Conservation (phyloP, 2,888 invertebrate genomes). For the Campopleginae sp. region DNA sequence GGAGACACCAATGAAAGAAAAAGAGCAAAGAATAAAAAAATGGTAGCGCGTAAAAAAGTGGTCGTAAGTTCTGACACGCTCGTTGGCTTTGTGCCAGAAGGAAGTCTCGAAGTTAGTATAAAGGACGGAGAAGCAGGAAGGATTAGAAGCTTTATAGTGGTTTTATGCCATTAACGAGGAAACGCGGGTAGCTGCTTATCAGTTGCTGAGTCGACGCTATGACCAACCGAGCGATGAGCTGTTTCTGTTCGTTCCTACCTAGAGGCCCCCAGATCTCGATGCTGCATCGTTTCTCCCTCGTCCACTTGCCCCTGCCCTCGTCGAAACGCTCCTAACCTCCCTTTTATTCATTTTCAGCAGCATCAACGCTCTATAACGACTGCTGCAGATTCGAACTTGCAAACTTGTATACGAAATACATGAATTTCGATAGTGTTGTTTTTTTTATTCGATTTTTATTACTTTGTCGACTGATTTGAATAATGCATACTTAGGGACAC, state of each 20-base stretch:
- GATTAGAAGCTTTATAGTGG: constrained; percentile 46
- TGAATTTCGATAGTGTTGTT: not conserved
- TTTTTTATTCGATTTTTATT: not conserved
- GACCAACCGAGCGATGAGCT: constrained; percentile 76
- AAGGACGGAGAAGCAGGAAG: not conserved
- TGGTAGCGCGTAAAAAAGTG: constrained; percentile 41
- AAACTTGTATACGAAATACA: not conserved
- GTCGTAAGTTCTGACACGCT: constrained; percentile 65
- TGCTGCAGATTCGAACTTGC: not conserved
- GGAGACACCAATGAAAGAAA: not conserved
- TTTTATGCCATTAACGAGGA: constrained; percentile 74
- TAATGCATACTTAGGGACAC: not conserved
- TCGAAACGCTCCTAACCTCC: constrained; percentile 72
- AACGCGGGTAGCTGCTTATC: constrained; percentile 76
- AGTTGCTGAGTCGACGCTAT: constrained; percentile 80
- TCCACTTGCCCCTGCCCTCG: not conserved
- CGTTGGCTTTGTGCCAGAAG: constrained; percentile 78
- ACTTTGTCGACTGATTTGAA: not conserved
- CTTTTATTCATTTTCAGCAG: constrained; percentile 66
- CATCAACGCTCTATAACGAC: constrained; percentile 72
- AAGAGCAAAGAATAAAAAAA: constrained; percentile 58
- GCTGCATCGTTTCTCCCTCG: not conserved
- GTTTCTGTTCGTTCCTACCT: constrained; percentile 75
- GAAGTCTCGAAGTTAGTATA: constrained; percentile 2
- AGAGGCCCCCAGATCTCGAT: constrained; percentile 66